phyloP scores from a whole-genome alignment of 2,113 vertebrate species.

The Atherinomorus stipes region DNA sequence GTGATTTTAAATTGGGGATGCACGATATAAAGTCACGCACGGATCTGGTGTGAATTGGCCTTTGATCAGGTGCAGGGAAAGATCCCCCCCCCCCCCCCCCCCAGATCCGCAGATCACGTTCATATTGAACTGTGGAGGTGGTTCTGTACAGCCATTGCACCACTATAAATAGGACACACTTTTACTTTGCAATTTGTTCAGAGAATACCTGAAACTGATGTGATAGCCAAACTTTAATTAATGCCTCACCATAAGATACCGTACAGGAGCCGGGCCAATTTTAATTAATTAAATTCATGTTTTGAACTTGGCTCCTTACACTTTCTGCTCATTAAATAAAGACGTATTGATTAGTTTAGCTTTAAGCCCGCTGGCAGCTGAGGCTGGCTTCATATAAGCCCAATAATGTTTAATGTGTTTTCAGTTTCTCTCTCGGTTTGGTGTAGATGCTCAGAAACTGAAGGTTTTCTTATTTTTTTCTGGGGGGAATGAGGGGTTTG shows the following conservation, averaged over 20 bases:
- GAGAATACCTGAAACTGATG: neutral
- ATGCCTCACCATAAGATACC: neutral
- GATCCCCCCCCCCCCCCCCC: no score
- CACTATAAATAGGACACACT: no score
- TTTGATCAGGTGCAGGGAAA: no score
- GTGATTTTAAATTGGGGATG: no score
- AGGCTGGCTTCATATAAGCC: slow-evolving; percentile 9
- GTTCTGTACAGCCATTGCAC: no score
- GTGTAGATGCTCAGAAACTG: slow-evolving; percentile 32
- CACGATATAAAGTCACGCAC: no score
- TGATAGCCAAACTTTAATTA: neutral
- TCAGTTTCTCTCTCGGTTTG: slow-evolving; percentile 30
- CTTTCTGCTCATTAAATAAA: slow-evolving; percentile 4
- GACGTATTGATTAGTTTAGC: slow-evolving; percentile 7
- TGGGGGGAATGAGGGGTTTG: slow-evolving; percentile 3
- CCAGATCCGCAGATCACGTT: no score
- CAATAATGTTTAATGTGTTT: slow-evolving; percentile 32
- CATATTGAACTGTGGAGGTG: no score
- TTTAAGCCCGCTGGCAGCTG: slow-evolving; percentile 1
- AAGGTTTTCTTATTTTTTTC: slow-evolving; percentile 33
- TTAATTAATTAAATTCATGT: neutral
- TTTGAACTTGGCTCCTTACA: neutral
- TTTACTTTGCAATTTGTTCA: neutral
- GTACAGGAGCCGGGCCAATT: neutral
- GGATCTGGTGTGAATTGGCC: no score